Base-by-base conservation (phyloP, 2,888 invertebrate genomes). In the Ectemnius cavifrons region DNA sequence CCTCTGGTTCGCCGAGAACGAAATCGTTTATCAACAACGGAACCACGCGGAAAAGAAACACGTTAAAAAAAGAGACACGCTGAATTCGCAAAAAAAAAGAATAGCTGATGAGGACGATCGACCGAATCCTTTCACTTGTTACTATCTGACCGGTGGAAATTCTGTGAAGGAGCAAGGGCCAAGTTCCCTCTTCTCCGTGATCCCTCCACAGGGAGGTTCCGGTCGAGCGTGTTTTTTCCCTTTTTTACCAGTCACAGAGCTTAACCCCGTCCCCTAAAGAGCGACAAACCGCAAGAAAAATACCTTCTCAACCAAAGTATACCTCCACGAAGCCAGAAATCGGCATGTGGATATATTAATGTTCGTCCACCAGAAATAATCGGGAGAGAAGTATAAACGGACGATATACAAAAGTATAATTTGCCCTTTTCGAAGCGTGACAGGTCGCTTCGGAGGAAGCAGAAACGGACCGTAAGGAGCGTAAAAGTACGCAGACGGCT, bases 231-330 rank as follows among this genome's bases (percentile, higher is more conserved):
- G 69, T 80, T 83, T 71, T 80, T 82, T 75, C 76, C 71, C 77
- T 82, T 76, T 79, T 82, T 83, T 82, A 82, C 83, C 63, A 82
- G 69, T 78, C 67, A 80, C 75, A 80, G 77, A 81, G 82, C 77
- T 82, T 82, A 68, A 75, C 73, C 73, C 82, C 82, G 80, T 80
- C 82, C 82, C 77, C 75, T 62, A 61, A 69, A 67, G 61, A 28
- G 72, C 67, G 59, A 52, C 18, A 1, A 60, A 67, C 16, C 8
- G 49, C 47, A n/a, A 23, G n/a, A n/a, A 37, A 68, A 63, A 13
- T 37, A 16, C 28, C 14, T 37, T 37, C 37, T 11, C 37, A 37
- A 37, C 8, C 37, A 37, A 37, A 37, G 37, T 37, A 37, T 37
- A 37, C 37, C 37, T 52, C 18, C 14, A 56, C 47, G 47, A 57